These are phyloP conservation scores for Drosophila simulans DNA, from an alignment of 1,140 invertebrate species.

Conservation along the genomic window DNA sequence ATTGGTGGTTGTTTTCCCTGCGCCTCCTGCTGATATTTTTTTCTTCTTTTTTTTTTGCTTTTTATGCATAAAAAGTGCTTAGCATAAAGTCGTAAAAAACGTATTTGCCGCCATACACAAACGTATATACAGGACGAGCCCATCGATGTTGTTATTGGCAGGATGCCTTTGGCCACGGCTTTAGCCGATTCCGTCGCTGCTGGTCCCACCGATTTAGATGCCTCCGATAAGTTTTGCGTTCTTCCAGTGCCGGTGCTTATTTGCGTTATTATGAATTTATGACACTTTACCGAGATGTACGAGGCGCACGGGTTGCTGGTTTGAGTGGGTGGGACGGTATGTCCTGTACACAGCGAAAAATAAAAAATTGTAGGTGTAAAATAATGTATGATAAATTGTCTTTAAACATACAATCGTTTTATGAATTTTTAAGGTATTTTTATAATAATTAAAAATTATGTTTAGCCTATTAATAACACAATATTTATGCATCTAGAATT, in stretches of 20 bases:
- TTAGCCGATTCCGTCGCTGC: constrained; percentile 28
- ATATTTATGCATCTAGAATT: no score
- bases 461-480: no score
- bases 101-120: constrained; percentile 73
- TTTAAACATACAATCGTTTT: no score
- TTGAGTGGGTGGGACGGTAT: constrained; percentile 34
- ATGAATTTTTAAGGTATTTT: no score
- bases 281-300: constrained; percentile 69
- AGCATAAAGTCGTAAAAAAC: constrained; percentile 83
- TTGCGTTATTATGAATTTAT: constrained; percentile 83
- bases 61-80: constrained; percentile 83
- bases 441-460: no score
- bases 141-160: constrained; percentile 73
- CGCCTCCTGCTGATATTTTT: constrained; percentile 7
- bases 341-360: constrained; percentile 7
- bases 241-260: constrained; percentile 67
- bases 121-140: constrained; percentile 23
- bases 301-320: constrained; percentile 18
- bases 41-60: constrained; percentile 40
- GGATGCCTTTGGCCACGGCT: constrained; percentile 53
- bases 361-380: fast-evolving
- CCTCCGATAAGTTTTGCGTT: constrained; percentile 65
- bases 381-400: background rate
- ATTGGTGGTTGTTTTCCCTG: constrained; percentile 63
- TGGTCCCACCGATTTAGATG: constrained; percentile 66